These are phyloP conservation scores for Falco naumanni DNA, from an alignment of 2,797 vertebrate genomes.

Conservation along the genomic window DNA sequence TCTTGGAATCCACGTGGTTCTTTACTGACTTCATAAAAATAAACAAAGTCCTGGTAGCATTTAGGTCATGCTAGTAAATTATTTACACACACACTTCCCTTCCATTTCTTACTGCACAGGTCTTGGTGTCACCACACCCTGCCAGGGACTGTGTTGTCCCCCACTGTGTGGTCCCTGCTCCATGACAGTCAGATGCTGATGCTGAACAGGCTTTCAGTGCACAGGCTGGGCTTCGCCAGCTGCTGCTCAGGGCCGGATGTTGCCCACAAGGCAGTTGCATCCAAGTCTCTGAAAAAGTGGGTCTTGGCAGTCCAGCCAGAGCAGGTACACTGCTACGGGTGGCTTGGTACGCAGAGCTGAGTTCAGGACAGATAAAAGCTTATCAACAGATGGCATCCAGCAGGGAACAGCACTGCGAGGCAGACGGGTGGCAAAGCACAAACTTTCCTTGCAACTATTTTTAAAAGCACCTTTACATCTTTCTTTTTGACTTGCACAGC, in stretches of 20 bases:
- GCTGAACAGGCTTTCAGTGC: neutral
- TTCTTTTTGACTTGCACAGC: neutral
- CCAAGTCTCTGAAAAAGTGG: neutral
- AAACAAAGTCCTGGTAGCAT: neutral
- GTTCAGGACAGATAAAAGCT: neutral
- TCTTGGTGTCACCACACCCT: neutral
- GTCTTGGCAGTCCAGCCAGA: neutral
- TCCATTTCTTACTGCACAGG: accelerated
- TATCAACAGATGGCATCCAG: neutral
- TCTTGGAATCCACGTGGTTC: neutral
- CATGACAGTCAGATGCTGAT: accelerated
- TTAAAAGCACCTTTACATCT: constrained; percentile 20
- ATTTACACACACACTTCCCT: neutral
- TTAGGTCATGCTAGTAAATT: constrained; percentile 35
- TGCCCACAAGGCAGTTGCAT: neutral
- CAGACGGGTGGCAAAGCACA: neutral
- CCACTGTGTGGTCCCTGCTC: accelerated
- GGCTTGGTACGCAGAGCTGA: neutral
- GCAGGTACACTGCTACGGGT: neutral
- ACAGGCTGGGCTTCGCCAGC: neutral
- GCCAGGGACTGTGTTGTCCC: neutral
- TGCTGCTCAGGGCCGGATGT: neutral
- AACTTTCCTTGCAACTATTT: constrained; percentile 27
- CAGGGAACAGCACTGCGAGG: neutral
- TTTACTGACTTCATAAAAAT: constrained; percentile 38